Percentiles rank a stretch among this genome's conserved stretches.
phyloP scores from a whole-genome alignment of 2,797 vertebrate species.

The Acomys russatus region DNA sequence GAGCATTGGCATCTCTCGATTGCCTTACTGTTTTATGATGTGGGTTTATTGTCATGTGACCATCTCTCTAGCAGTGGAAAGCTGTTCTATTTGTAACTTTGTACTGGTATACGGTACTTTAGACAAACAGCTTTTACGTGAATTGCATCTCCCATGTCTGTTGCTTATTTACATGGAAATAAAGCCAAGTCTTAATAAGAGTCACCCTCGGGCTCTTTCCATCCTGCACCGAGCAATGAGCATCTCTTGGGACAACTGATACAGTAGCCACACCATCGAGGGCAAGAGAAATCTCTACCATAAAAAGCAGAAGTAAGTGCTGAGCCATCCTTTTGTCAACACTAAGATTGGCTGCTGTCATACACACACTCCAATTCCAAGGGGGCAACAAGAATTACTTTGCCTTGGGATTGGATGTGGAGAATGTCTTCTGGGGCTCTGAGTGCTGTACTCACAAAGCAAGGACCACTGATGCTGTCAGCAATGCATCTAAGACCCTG shows the following conservation, averaged over 20 bases:
- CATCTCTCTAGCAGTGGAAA: conserved; percentile 11
- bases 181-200: conserved; percentile 22
- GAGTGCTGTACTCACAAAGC: neutral
- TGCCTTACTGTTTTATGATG: neutral
- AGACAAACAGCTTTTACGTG: conserved; percentile 40
- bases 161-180: conserved; percentile 44
- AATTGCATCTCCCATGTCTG: neutral
- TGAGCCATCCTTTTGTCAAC: neutral
- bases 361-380: neutral
- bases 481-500: too few species aligned
- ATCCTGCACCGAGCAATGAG: neutral
- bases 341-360: neutral
- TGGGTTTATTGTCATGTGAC: conserved; percentile 14
- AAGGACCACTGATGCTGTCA: neutral
- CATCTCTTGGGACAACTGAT: neutral
- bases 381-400: too few species aligned
- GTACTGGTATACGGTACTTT: neutral
- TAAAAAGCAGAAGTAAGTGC: neutral
- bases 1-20: neutral
- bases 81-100: neutral
- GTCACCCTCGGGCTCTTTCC: neutral
- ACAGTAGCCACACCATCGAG: neutral
- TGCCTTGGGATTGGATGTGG: neutral
- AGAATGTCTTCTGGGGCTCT: neutral
- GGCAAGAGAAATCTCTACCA: neutral